Percentiles rank a stretch among this genome's conserved stretches.
Conservation (phyloP, 2,113 vertebrate genomes). For the Gnathonemus longibarbis region DNA sequence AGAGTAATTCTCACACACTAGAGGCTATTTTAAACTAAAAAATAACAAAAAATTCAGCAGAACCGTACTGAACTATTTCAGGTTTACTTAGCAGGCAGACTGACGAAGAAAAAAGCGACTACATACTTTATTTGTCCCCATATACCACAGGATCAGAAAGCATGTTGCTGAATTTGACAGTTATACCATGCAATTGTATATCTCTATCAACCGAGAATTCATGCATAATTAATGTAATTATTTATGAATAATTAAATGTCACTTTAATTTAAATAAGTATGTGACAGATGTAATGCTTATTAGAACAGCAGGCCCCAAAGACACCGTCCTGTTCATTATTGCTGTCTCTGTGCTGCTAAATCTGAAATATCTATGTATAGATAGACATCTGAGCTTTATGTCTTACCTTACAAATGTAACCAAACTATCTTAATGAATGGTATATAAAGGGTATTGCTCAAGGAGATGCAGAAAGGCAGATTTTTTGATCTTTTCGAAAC, state of each 20-base stretch:
- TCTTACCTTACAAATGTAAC: neutral
- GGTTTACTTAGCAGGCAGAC: neutral
- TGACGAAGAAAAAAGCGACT: neutral
- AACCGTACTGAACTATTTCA: neutral
- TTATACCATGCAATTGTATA: neutral
- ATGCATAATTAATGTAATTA: slow-evolving; percentile 2
- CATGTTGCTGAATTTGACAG: neutral
- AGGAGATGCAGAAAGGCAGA: slow-evolving; percentile 8
- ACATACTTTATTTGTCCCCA: neutral
- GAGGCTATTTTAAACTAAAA: neutral
- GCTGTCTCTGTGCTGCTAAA: neutral
- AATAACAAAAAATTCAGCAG: neutral
- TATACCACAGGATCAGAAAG: neutral
- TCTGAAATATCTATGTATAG: neutral
- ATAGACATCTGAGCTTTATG: neutral
- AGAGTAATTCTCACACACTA: neutral
- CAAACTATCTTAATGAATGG: slow-evolving; percentile 10
- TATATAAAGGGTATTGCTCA: neutral
- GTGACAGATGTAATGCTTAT: neutral
- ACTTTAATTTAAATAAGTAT: neutral
- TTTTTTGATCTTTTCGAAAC: neutral
- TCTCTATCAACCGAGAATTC: neutral
- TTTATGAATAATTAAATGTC: neutral
- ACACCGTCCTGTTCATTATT: neutral
- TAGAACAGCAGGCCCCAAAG: neutral